Evolutionary conservation across 1,140 invertebrate genomes (phyloP).

Genomic region (Rhagoletis pomonella): DNA sequence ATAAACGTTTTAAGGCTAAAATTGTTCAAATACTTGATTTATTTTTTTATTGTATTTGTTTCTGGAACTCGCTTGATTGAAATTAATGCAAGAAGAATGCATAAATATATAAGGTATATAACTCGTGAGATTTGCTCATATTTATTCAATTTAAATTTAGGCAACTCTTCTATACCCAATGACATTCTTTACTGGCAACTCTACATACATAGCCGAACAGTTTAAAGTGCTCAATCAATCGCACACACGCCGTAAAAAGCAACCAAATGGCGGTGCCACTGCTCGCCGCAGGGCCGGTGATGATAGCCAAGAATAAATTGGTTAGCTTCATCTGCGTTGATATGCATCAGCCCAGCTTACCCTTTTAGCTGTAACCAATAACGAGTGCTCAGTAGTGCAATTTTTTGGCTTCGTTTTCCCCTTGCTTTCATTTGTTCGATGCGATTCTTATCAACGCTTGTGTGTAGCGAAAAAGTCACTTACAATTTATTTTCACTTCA

Average conservation of each 20-base stretch:
- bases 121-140: too few species aligned
- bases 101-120: too few species aligned
- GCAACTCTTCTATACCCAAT: too few species aligned
- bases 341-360: conserved; percentile 36
- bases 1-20: too few species aligned
- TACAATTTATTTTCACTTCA: conserved; percentile 44
- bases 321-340: conserved; percentile 39
- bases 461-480: conserved; percentile 30
- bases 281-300: not conserved
- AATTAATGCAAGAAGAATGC: too few species aligned
- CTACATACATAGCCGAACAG: not conserved
- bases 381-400: not conserved
- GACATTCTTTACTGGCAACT: not conserved
- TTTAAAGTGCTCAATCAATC: not conserved
- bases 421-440: not conserved
- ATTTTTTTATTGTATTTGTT: too few species aligned
- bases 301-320: conserved; percentile 49
- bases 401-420: not conserved
- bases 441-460: conserved; percentile 8
- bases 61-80: too few species aligned
- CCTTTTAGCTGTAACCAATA: conserved; percentile 6
- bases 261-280: not conserved
- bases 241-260: not conserved
- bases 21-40: too few species aligned
- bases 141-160: too few species aligned